These are phyloP conservation scores for Drosophila setosimentum DNA, from an alignment of 2,888 invertebrate species.

Conservation along the genomic window DNA sequence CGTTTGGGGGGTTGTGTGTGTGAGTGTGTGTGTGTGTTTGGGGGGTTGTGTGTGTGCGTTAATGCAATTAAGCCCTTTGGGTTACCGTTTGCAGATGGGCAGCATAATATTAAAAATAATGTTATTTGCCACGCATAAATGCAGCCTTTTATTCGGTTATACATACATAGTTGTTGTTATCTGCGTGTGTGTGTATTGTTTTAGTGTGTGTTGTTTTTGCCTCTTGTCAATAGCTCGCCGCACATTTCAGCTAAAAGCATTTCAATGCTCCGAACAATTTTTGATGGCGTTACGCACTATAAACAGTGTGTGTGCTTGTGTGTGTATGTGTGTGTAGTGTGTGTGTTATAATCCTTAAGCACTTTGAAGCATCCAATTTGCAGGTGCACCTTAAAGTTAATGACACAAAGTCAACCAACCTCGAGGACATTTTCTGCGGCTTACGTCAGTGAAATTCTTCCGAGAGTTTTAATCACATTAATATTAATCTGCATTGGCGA, in stretches of 20 bases:
- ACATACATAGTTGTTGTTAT: not conserved
- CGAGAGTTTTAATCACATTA: conserved; percentile 53
- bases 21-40: not conserved
- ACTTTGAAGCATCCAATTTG: conserved; percentile 51
- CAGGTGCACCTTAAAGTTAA: conserved; percentile 63
- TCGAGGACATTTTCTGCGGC: conserved; percentile 26
- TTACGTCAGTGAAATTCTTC: not conserved
- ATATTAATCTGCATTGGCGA: conserved; percentile 51
- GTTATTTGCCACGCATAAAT: conserved; percentile 21
- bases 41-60: not conserved
- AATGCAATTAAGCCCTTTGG: conserved; percentile 30
- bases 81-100: conserved; percentile 8
- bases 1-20: too few relatives aligned
- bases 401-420: conserved; percentile 60
- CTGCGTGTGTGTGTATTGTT: not conserved
- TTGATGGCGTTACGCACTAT: conserved; percentile 72
- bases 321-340: not conserved
- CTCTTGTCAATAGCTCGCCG: conserved; percentile 38
- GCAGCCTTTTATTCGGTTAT: not conserved
- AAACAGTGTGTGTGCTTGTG: conserved; percentile 39
- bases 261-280: conserved; percentile 76
- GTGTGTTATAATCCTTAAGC: conserved; percentile 36
- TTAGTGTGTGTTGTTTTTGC: conserved; percentile 38
- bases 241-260: conserved; percentile 73
- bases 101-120: conserved; percentile 50